A percentile compares a stretch with the other conserved stretches of the same genome.
Conservation (phyloP, 2,797 vertebrate genomes). For the Caiman crocodilus region DNA sequence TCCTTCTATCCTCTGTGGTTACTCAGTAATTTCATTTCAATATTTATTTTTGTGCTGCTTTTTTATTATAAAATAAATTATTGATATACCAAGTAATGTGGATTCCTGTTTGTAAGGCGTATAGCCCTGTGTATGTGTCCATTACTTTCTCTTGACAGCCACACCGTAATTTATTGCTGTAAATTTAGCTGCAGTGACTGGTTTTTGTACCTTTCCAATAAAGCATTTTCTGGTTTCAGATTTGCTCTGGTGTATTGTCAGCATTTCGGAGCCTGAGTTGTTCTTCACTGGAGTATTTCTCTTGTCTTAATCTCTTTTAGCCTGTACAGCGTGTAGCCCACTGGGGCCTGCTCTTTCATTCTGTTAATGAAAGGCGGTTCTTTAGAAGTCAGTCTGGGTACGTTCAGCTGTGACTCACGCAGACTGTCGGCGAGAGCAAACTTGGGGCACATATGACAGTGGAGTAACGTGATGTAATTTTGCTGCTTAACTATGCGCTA, state of each 20-base stretch:
- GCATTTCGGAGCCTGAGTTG: constrained; percentile 28
- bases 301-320: background rate
- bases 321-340: rapidly evolving
- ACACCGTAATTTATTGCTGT: constrained; percentile 95
- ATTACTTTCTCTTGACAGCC: constrained; percentile 85
- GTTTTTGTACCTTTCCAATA: constrained; percentile 96
- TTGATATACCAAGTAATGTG: constrained; percentile 89
- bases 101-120: constrained; percentile 83
- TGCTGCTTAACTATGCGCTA: background rate
- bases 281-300: constrained; percentile 9
- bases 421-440: background rate
- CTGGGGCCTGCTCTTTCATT: background rate
- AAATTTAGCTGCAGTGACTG: constrained; percentile 87
- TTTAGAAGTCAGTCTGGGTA: constrained; percentile 5
- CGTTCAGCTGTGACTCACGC: background rate
- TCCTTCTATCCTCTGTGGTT: constrained; percentile 75
- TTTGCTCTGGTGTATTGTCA: constrained; percentile 42
- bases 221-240: constrained; percentile 86
- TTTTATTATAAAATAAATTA: constrained; percentile 93
- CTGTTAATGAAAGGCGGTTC: rapidly evolving
- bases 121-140: constrained; percentile 80
- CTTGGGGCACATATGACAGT: rapidly evolving
- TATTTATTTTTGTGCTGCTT: constrained; percentile 97
- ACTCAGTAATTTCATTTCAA: constrained; percentile 84
- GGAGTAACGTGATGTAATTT: background rate